Evolutionary conservation across 2,888 invertebrate genomes (phyloP).

Genomic region (Laothoe populi): DNA sequence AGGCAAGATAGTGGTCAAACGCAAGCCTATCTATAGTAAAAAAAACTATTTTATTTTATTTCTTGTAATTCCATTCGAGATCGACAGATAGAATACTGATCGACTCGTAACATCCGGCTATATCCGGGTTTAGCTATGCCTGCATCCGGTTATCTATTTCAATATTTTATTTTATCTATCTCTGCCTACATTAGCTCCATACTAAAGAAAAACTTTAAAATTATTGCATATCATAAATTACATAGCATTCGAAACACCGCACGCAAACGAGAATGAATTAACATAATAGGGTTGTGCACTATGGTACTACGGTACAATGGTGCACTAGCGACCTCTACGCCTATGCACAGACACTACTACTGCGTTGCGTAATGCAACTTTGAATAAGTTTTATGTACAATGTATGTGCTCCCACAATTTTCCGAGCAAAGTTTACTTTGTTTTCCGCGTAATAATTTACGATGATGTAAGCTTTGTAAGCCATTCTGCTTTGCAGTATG

Average conservation of each 20-base stretch:
- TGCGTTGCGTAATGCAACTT: slow-evolving; percentile 23
- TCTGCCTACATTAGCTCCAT: neutral
- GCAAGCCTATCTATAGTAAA: too few relatives aligned
- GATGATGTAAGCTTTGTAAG: neutral
- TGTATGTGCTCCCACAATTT: neutral
- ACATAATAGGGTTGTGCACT: neutral
- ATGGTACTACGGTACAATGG: neutral
- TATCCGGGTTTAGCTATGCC: neutral
- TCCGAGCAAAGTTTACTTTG: slow-evolving; percentile 1
- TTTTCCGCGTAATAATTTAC: slow-evolving; percentile 12
- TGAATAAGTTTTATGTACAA: neutral
- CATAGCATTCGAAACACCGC: neutral
- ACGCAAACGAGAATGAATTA: neutral
- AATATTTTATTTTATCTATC: neutral
- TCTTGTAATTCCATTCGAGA: neutral
- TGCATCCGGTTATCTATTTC: neutral
- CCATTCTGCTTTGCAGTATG: neutral
- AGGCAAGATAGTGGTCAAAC: too few relatives aligned
- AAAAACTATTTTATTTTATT: too few relatives aligned
- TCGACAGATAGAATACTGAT: slow-evolving; percentile 14
- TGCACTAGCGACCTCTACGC: neutral
- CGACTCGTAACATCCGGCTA: neutral
- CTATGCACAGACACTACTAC: neutral
- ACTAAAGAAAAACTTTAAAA: neutral
- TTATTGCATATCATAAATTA: neutral